Percentiles rank a stretch among this genome's conserved stretches.
Conservation (phyloP, 92 coral and sea anemone genomes). For the Porites divaricata region DNA sequence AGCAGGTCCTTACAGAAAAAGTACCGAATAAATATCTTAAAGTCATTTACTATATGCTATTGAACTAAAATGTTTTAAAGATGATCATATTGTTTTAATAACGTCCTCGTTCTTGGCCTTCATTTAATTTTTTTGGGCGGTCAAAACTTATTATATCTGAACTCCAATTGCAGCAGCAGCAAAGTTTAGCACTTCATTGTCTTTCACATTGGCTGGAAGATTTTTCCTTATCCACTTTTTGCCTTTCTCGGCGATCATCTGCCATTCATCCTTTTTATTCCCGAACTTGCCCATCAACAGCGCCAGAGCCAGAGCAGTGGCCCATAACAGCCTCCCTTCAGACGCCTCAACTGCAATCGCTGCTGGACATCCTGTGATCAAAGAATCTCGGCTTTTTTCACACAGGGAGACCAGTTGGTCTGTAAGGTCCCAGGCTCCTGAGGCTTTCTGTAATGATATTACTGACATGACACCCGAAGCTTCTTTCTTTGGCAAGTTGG, state of each 20-base stretch:
- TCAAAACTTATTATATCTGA: no score
- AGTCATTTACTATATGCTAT: no score
- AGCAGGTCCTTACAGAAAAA: no score
- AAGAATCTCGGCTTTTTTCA: constrained; percentile 34
- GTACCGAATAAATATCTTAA: no score
- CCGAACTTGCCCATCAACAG: constrained; percentile 51
- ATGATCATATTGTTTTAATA: no score
- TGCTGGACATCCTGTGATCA: constrained; percentile 66
- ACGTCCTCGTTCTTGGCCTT: no score
- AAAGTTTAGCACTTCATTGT: constrained; percentile 9
- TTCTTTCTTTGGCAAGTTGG: background rate
- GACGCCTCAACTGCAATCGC: constrained; percentile 38
- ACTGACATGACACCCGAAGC: constrained; percentile 16
- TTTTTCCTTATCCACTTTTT: constrained; percentile 66
- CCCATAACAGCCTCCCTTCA: constrained; percentile 73
- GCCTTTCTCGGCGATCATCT: constrained; percentile 75
- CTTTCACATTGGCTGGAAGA: constrained; percentile 28
- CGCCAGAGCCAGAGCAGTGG: constrained; percentile 78
- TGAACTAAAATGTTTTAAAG: no score
- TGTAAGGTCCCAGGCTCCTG: constrained; percentile 86
- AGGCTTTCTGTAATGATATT: constrained; percentile 82
- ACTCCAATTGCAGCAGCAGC: constrained; percentile 24
- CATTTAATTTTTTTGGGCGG: no score
- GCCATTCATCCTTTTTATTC: constrained; percentile 78
- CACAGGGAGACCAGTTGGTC: constrained; percentile 63